Conservation (phyloP, 1,140 invertebrate species). For the Pararge aegeria region DNA sequence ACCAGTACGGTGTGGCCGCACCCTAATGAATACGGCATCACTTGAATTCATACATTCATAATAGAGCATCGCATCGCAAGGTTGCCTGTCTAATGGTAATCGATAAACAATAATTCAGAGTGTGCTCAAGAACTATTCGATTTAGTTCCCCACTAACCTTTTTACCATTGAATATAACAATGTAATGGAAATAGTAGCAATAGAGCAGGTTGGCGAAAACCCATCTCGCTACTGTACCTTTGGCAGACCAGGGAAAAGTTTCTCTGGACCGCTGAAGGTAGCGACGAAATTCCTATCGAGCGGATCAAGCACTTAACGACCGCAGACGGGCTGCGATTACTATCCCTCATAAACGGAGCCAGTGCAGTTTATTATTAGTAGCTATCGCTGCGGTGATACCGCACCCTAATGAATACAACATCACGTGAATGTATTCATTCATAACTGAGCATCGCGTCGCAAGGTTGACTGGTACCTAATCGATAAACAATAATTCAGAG, state of each 20-base stretch:
- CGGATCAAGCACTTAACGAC: slow-evolving; percentile 49
- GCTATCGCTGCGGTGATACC: slow-evolving; percentile 30
- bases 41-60: neutral
- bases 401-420: slow-evolving; percentile 8
- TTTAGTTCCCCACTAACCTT: too few relatives aligned
- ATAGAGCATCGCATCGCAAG: neutral
- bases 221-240: neutral
- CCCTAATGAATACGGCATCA: slow-evolving; percentile 13
- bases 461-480: neutral
- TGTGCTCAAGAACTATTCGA: too few relatives aligned
- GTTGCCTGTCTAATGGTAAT: neutral
- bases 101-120: neutral
- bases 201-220: too few relatives aligned
- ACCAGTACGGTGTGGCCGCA: slow-evolving; percentile 28
- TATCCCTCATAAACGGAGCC: slow-evolving; percentile 50
- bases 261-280: slow-evolving; percentile 14
- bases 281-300: slow-evolving; percentile 32
- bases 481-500: neutral
- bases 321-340: slow-evolving; percentile 41
- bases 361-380: slow-evolving; percentile 49
- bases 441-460: neutral
- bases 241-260: too few relatives aligned
- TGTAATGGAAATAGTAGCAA: too few relatives aligned
- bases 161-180: too few relatives aligned
- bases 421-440: slow-evolving; percentile 1